Evolutionary conservation across 2,888 invertebrate genomes (phyloP).

Genomic region (Drosophila kuntzei): DNA sequence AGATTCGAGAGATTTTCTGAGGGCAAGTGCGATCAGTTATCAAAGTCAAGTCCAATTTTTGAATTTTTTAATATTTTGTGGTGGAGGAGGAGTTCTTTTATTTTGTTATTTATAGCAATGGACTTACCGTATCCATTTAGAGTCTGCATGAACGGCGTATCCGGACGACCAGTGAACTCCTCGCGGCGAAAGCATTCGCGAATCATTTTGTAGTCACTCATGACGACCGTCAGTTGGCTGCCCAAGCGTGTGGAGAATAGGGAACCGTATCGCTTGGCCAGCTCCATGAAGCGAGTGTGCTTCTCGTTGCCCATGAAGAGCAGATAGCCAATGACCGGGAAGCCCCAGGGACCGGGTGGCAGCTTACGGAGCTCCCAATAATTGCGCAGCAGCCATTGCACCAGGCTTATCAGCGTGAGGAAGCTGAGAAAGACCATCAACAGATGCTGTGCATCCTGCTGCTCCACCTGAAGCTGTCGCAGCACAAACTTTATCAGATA

Average conservation of each 20-base stretch:
- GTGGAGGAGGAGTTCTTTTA: neutral
- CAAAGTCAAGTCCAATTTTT: neutral
- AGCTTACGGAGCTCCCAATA: slow-evolving; percentile 86
- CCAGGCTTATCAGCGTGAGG: slow-evolving; percentile 81
- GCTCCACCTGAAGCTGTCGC: slow-evolving; percentile 79
- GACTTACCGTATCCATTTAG: slow-evolving; percentile 95
- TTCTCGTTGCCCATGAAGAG: slow-evolving; percentile 91
- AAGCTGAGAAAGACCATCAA: slow-evolving; percentile 82
- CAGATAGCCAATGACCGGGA: slow-evolving; percentile 93
- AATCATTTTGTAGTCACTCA: slow-evolving; percentile 94
- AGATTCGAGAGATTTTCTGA: slow-evolving; percentile 1
- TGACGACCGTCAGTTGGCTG: slow-evolving; percentile 92
- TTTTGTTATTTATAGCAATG: neutral
- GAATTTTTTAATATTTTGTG: neutral
- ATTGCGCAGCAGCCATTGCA: slow-evolving; percentile 84
- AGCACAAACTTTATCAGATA: slow-evolving; percentile 83
- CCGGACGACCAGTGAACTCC: slow-evolving; percentile 95
- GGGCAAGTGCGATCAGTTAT: neutral
- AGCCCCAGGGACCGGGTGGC: slow-evolving; percentile 95
- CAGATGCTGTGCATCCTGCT: slow-evolving; percentile 82
- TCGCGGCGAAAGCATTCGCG: slow-evolving; percentile 94
- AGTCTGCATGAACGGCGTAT: slow-evolving; percentile 93
- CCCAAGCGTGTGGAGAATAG: slow-evolving; percentile 93
- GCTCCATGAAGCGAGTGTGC: slow-evolving; percentile 91
- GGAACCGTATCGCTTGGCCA: slow-evolving; percentile 92